Conservation (phyloP, 2,797 vertebrate species). For the Pseudocheirus occidentalis region DNA sequence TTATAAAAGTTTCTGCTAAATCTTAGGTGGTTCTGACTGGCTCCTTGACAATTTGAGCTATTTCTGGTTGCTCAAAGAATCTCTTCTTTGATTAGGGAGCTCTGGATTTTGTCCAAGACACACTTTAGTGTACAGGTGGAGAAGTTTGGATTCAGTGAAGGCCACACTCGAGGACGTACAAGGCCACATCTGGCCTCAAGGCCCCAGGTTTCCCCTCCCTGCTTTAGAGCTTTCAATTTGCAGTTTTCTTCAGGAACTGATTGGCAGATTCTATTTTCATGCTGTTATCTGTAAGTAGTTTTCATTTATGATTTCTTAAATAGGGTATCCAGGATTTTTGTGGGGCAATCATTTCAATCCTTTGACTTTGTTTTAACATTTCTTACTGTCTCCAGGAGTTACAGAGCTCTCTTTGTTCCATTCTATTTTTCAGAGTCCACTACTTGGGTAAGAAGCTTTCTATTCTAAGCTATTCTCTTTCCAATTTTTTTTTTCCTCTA, state of each 20-base stretch:
- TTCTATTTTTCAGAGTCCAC: background rate
- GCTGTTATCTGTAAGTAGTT: background rate
- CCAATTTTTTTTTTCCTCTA: background rate
- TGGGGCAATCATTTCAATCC: background rate
- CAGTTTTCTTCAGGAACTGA: background rate
- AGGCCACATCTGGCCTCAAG: too few species aligned
- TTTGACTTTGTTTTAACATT: background rate
- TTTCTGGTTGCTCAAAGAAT: background rate
- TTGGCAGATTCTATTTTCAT: background rate
- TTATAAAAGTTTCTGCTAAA: background rate
- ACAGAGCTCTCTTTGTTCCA: background rate
- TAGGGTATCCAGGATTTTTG: background rate
- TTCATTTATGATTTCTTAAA: background rate
- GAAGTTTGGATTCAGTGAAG: too few species aligned
- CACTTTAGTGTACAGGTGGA: background rate
- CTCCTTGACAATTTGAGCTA: background rate
- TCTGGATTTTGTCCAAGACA: background rate
- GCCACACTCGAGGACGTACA: too few species aligned
- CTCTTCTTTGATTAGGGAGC: background rate
- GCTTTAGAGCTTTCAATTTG: background rate
- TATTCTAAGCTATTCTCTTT: background rate
- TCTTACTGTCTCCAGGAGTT: background rate
- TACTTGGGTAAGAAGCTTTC: background rate
- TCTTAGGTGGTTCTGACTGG: background rate
- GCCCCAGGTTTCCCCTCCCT: too few species aligned